A percentile compares a stretch with the other conserved stretches of the same genome.
Conservation (phyloP, 2,888 invertebrate genomes). For the Euplagia quadripunctaria region DNA sequence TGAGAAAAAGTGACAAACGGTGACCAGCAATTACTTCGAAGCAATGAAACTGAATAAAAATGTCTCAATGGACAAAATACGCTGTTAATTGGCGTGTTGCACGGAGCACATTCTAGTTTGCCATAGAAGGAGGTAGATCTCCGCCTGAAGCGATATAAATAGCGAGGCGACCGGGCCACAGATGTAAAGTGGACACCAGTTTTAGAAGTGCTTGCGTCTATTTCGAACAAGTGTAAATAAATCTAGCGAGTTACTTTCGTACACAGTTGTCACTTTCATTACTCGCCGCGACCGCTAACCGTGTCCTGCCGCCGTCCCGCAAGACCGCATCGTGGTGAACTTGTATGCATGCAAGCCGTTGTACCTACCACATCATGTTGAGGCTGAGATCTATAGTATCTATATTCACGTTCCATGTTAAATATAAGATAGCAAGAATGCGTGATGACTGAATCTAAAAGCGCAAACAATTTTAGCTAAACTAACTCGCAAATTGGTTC, state of each 20-base stretch:
- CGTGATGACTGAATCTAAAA: slow-evolving; percentile 9
- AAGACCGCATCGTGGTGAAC: slow-evolving; percentile 10
- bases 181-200: slow-evolving; percentile 83
- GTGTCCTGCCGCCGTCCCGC: slow-evolving; percentile 53
- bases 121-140: slow-evolving; percentile 82
- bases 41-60: slow-evolving; percentile 73
- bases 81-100: slow-evolving; percentile 72
- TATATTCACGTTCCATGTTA: neutral
- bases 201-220: slow-evolving; percentile 81
- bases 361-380: neutral
- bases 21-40: slow-evolving; percentile 60
- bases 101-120: slow-evolving; percentile 74
- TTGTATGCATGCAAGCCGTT: neutral
- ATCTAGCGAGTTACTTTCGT: slow-evolving; percentile 83
- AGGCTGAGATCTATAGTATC: neutral
- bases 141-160: slow-evolving; percentile 79
- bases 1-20: slow-evolving; percentile 60
- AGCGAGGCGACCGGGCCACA: slow-evolving; percentile 72
- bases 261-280: slow-evolving; percentile 82
- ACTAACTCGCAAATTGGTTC: slow-evolving; percentile 12
- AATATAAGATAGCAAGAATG: slow-evolving; percentile 7
- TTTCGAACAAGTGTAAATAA: slow-evolving; percentile 85
- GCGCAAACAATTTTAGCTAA: neutral
- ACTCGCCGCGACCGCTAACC: slow-evolving; percentile 60
- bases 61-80: slow-evolving; percentile 71